Evolutionary conservation across 2,888 invertebrate species (phyloP), one percentile per base, ranked within the genome.

Genomic region (Leptinotarsa haldemani): DNA sequence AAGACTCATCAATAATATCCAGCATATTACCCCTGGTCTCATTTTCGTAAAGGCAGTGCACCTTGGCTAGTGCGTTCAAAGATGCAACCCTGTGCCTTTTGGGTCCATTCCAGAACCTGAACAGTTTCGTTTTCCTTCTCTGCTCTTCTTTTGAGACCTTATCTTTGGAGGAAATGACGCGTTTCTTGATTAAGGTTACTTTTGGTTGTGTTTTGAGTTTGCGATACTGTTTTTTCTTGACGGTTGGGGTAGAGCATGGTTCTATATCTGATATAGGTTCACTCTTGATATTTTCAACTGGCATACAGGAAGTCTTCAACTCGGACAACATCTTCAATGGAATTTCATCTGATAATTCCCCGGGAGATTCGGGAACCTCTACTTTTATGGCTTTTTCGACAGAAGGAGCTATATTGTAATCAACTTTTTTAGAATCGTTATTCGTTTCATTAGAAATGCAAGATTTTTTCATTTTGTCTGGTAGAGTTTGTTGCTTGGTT

Each of bases 21-120:
- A 89, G 84, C 70, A 93, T 90, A 75, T 93, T 93, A 1, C 93
- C 92, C 67, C 94, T 90, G 68, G 94, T 93, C 88, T 96, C 96
- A 85, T 96, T 96, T 87, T 96, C 96, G 84, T 96, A 96, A 30
- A 97, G 89, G 84, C 96, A 96, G 85, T 96, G 96, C 2, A 97
- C 96, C 89, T 96, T 96, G 40, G 96, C 96, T 80, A 94, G 87
- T 0, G 97, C 97, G 85, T 97, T 97, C 47, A 97, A 87, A 2
- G 96, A 96, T 52, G 97, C 97, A 87, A 96, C 95, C 78, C 97
- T 91, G 84, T 95, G 94, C 63, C 94, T 90, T 86, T 95, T 95
- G 30, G 95, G 94, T 0, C 94, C 94, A 78, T 90, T 90, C 93
- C 93, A 93, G 88, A 93, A 92, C 1, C 92, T 91, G 74, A 92